Percentiles rank a stretch among this genome's conserved stretches.
Evolutionary conservation across 1,140 invertebrate species (phyloP).

Genomic region (Epicauta chinensis): DNA sequence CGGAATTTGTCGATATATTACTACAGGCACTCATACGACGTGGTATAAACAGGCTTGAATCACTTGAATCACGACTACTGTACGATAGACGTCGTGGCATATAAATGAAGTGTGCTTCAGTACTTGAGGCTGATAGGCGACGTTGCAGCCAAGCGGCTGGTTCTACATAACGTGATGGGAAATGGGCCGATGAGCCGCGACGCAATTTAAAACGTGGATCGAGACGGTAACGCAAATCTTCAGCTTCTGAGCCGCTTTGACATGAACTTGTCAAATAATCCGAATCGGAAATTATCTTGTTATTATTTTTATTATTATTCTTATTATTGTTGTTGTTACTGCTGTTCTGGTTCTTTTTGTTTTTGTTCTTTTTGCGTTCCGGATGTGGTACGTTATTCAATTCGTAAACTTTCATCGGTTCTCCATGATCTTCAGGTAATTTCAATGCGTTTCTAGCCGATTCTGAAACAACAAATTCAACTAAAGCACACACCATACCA

Average conservation of each 20-base stretch:
- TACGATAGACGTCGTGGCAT: conserved; percentile 51
- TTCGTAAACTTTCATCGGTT: conserved; percentile 48
- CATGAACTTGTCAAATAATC: conserved; percentile 48
- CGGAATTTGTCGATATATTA: conserved; percentile 31
- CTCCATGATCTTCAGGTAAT: conserved; percentile 39
- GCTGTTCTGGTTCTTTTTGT: conserved; percentile 41
- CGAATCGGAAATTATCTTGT: conserved; percentile 29
- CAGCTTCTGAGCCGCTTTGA: conserved; percentile 60
- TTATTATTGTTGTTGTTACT: conserved; percentile 32
- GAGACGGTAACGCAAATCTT: conserved; percentile 49
- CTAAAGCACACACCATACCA: conserved; percentile 76
- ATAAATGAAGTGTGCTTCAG: conserved; percentile 52
- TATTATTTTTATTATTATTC: conserved; percentile 12
- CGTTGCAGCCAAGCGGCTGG: conserved; percentile 60
- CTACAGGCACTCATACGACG: conserved; percentile 53
- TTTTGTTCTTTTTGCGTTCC: conserved; percentile 49
- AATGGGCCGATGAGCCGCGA: conserved; percentile 49
- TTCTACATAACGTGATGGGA: conserved; percentile 46
- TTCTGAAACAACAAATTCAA: conserved; percentile 85
- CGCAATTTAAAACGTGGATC: conserved; percentile 45
- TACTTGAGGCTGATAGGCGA: conserved; percentile 51
- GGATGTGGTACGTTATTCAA: conserved; percentile 52
- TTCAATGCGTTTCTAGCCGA: conserved; percentile 74
- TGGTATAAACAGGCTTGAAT: conserved; percentile 48
- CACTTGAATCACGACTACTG: conserved; percentile 51